Percentiles rank a stretch among this genome's conserved stretches.
Conservation (phyloP, 2,113 vertebrate species). For the Grus americana region DNA sequence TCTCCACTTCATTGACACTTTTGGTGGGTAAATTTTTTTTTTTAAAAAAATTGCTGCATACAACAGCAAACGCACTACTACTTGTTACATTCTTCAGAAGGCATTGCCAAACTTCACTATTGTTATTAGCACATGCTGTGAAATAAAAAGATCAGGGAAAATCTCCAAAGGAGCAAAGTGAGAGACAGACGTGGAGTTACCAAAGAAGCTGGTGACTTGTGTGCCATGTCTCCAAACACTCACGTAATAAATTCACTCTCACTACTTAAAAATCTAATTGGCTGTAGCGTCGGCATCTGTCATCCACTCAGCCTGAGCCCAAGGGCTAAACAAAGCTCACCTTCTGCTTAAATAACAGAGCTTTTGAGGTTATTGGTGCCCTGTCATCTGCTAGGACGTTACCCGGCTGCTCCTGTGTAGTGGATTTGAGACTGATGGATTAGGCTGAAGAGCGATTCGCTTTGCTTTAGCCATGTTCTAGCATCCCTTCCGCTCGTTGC, state of each 20-base stretch:
- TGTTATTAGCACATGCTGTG: neutral
- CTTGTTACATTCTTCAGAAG: neutral
- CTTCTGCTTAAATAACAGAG: conserved; percentile 58
- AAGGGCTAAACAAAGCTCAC: conserved; percentile 54
- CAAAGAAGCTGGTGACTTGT: neutral
- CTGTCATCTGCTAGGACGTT: conserved; percentile 50
- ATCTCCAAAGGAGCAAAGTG: neutral
- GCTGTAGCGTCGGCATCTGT: conserved; percentile 27
- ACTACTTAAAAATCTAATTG: conserved; percentile 46
- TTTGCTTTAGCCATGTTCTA: neutral
- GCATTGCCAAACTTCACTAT: neutral
- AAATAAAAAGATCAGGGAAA: neutral
- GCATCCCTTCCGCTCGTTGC: neutral
- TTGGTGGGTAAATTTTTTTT: neutral
- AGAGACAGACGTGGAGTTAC: neutral
- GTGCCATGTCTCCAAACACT: neutral
- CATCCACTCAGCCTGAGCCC: conserved; percentile 49
- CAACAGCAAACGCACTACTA: neutral
- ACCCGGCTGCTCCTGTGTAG: neutral
- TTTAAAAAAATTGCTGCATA: neutral
- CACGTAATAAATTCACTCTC: neutral
- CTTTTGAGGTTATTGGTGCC: conserved; percentile 30
- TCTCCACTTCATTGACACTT: neutral
- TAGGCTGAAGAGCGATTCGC: neutral
- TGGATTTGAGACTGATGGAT: neutral